These are phyloP conservation scores for Melanophora roralis DNA, from an alignment of 2,888 invertebrate genomes.

Conservation along the genomic window DNA sequence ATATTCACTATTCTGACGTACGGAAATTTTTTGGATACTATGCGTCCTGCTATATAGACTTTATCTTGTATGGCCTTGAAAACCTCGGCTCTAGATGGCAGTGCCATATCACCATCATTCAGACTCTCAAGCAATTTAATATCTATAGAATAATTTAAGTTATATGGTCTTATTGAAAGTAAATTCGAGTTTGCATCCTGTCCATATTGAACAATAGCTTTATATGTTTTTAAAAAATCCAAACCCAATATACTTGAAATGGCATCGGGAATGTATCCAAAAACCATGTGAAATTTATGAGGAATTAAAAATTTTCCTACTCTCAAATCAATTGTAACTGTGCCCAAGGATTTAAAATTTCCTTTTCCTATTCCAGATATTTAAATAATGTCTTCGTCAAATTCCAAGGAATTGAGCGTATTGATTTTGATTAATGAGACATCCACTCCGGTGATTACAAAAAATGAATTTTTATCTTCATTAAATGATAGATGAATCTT, in stretches of 20 bases:
- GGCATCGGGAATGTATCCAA: not conserved
- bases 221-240: not conserved
- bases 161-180: not conserved
- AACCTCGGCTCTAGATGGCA: not conserved
- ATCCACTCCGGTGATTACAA: not conserved
- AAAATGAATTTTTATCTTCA: not conserved
- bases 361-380: not conserved
- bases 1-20: too few relatives aligned
- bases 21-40: too few relatives aligned
- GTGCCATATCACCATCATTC: not conserved
- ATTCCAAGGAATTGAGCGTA: not conserved
- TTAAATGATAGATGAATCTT: not conserved
- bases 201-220: not conserved
- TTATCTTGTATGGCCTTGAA: not conserved
- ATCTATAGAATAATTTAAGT: not conserved
- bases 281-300: too few relatives aligned
- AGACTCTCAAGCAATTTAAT: not conserved
- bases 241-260: not conserved
- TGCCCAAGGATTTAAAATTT: not conserved
- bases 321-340: slow-evolving; percentile 1
- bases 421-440: not conserved
- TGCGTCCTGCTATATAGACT: too few relatives aligned
- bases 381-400: not conserved
- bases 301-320: not conserved
- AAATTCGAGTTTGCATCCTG: not conserved